A percentile compares a stretch with the other conserved stretches of the same genome.
Evolutionary conservation across 2,797 vertebrate genomes (phyloP).

Genomic region (Chiloscyllium punctatum): DNA sequence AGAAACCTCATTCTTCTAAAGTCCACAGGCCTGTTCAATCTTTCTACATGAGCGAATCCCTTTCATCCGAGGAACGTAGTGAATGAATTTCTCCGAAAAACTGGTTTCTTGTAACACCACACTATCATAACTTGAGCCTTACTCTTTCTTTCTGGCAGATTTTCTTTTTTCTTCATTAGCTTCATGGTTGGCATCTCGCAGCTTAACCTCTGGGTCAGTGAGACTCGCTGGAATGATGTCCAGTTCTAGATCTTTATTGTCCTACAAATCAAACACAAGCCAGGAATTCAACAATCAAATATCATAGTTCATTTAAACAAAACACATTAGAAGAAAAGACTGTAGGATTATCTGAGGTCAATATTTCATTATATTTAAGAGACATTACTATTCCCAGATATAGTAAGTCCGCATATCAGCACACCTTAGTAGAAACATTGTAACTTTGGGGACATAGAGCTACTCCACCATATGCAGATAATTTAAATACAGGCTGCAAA

Average conservation of each 20-base stretch:
- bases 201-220: constrained; percentile 83
- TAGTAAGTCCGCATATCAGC: no score
- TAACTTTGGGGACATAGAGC: no score
- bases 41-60: no score
- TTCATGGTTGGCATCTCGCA: constrained; percentile 86
- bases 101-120: not conserved
- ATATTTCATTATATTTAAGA: no score
- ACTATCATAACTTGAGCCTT: constrained; percentile 45
- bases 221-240: constrained; percentile 94
- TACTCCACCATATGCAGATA: no score
- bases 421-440: no score
- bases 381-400: no score
- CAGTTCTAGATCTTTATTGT: constrained; percentile 88
- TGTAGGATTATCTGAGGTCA: not conserved
- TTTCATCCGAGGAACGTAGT: no score
- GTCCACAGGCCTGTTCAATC: no score
- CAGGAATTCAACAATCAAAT: not conserved
- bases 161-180: constrained; percentile 96
- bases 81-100: no score
- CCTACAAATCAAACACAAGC: constrained; percentile 55
- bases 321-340: not conserved
- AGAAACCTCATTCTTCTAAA: no score
- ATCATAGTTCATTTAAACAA: not conserved
- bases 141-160: constrained; percentile 96
- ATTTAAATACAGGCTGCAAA: no score